Percentiles rank a stretch among this genome's conserved stretches.
phyloP scores from a whole-genome alignment of 2,113 vertebrate genomes.

The Ptychochromis oligacanthus region DNA sequence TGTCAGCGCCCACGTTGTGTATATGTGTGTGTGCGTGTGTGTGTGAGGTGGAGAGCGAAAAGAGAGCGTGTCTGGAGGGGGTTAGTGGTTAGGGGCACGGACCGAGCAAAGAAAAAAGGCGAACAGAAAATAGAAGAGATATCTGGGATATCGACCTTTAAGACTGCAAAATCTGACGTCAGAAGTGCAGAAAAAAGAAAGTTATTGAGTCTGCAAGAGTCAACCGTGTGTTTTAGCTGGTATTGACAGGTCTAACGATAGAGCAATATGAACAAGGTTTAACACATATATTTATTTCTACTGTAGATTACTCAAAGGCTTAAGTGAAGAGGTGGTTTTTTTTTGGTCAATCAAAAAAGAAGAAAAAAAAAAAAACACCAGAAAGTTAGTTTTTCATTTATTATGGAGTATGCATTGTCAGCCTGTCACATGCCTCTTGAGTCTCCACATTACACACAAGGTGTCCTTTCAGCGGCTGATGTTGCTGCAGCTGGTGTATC shows the following conservation, averaged over 20 bases:
- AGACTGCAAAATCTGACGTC: constrained; percentile 3
- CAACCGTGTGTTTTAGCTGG: background rate
- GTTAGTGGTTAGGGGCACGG: constrained; percentile 43
- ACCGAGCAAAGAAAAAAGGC: constrained; percentile 6
- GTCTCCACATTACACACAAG: background rate
- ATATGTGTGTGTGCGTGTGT: constrained; percentile 31
- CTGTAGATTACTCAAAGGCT: too few relatives aligned
- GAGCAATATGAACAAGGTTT: background rate
- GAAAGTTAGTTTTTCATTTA: background rate
- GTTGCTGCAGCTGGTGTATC: too few relatives aligned
- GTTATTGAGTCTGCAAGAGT: background rate
- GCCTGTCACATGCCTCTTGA: background rate
- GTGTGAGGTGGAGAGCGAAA: constrained; percentile 42
- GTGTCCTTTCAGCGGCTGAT: too few relatives aligned
- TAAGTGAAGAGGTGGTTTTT: background rate
- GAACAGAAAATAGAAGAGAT: constrained; percentile 30
- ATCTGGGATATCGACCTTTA: constrained; percentile 24
- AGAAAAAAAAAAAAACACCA: too few relatives aligned
- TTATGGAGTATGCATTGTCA: background rate
- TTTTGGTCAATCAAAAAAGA: background rate
- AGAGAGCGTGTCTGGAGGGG: constrained; percentile 55
- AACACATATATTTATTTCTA: background rate
- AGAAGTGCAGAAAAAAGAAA: background rate
- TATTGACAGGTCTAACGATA: background rate
- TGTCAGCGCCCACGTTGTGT: constrained; percentile 76